A percentile compares a stretch with the other conserved stretches of the same genome.
Evolutionary conservation across 2,113 vertebrate species (phyloP).

Genomic region (Nesogale talazaci): DNA sequence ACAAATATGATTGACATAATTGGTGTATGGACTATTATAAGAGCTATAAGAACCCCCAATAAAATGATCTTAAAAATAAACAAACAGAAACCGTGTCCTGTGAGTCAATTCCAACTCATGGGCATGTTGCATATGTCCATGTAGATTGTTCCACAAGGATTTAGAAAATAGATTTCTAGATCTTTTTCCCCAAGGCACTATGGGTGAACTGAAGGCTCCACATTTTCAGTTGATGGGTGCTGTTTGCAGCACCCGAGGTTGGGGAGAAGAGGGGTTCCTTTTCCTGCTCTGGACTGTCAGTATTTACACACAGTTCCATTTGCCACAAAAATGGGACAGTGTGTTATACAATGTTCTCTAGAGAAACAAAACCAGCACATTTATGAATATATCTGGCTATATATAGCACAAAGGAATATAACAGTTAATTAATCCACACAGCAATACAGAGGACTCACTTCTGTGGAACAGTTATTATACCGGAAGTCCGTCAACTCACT

Average conservation of each 20-base stretch:
- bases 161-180: background rate
- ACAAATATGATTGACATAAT: too few relatives aligned
- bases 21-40: too few relatives aligned
- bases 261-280: background rate
- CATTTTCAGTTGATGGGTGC: background rate
- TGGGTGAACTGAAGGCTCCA: background rate
- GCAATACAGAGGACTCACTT: too few relatives aligned
- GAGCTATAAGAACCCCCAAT: too few relatives aligned
- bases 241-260: background rate
- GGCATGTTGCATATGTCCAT: background rate
- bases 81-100: background rate
- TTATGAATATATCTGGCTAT: too few relatives aligned
- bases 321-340: background rate
- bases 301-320: background rate
- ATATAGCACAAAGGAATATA: too few relatives aligned
- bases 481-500: too few relatives aligned
- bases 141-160: background rate
- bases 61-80: too few relatives aligned
- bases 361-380: too few relatives aligned
- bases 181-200: background rate
- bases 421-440: too few relatives aligned
- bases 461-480: too few relatives aligned
- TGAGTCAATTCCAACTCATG: background rate
- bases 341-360: too few relatives aligned
- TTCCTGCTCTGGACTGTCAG: background rate